Base-by-base conservation (phyloP, 1,140 invertebrate genomes). In the Brachionus calyciflorus region DNA sequence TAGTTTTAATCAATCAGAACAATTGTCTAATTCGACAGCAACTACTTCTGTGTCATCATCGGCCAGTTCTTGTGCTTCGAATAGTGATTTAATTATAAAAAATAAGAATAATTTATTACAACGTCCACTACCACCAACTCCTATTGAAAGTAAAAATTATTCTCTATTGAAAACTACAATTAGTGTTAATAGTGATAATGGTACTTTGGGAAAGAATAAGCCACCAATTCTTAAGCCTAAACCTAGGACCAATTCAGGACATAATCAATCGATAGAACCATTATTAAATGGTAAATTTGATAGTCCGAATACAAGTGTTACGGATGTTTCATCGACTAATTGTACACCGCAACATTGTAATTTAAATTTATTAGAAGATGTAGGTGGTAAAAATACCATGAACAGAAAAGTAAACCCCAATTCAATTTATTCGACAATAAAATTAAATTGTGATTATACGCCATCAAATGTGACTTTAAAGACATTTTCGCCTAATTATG, bases 311-410 rank as follows among this genome's bases (percentile, higher is more conserved):
- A 73, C 69, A n/a, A 51, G 46, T 49, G 28, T 33, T n/a, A 73
- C 69, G 9, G 69, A 73, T 40, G 69, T 73, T 2, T 73, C 69
- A 9, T 73, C 69, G n/a, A 73, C 14, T 51, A 73, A 73, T 30
- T 55, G 46, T 37, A 73, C 69, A 37, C 69, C 69, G 24, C 69
- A 73, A 41, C 69, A 73, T 41, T 49, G 40, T 19, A 49, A 73
- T 51, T 10, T 37, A 40, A 49, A 73, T 51, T 73, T 73, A 40
- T 24, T 46, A 3, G 60, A 65, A 44, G 60, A 65, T n/a, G 10
- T 65, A 24, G 40, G 40, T 60, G 37, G 37, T 37, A 60, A 60
- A 60, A 60, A 60, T 60, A 46, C 4, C 7, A 19, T 44, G 40
- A 10, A 37, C 24, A 44, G 19, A 44, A 65, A 44, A 44, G 40